Base-by-base conservation (phyloP, 92 coral and sea anemone species). In the Meandrina meandrites region DNA sequence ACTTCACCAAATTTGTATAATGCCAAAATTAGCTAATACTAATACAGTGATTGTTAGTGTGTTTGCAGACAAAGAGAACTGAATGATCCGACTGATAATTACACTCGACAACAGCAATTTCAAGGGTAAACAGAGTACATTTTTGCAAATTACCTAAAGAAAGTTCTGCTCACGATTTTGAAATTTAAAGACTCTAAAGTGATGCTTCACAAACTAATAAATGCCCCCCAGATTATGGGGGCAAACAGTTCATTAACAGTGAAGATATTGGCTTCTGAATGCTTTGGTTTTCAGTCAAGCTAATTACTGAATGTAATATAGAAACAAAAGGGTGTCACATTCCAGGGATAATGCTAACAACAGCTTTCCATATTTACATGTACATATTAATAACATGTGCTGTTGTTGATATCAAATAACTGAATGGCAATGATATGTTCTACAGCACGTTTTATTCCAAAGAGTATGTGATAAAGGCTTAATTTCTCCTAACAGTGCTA, bases 291-390 rank as follows among this genome's bases (percentile, higher is more conserved):
- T 68, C 10, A 28, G 28, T 36, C 9, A 83, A 83, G 70, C 78
- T 82, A 51, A 71, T 45, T 30, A 62, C 48, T 18, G 79, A 54
- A 71, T 71, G 70, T 24, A 32, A 72, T 35, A 28, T 15, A 31
- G 17, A 70, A n/a, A 68, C 66, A 72, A 83, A 83, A 36, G 79
- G 37, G 13, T 83, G 79, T 18, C 86, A 72, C 79, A 48, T 50
- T 53, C 70, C 53, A 72, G 22, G 18, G 32, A 83, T 54, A 18
- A 53, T 71, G 78, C 67, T 81, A 69, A 27, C 42, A 47, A 82
- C 45, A 37, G 22, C 57, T 24, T n/a, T 27, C 9, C 58, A 12
- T 62, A 67, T 83, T 83, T 72, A 28, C 86, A 47, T 48, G 12
- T 48, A 6, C 2, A 40, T 82, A 51, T 48, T 34, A 70, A 69